phyloP scores from a whole-genome alignment of 2,888 invertebrate species.

The Pecten maximus region DNA sequence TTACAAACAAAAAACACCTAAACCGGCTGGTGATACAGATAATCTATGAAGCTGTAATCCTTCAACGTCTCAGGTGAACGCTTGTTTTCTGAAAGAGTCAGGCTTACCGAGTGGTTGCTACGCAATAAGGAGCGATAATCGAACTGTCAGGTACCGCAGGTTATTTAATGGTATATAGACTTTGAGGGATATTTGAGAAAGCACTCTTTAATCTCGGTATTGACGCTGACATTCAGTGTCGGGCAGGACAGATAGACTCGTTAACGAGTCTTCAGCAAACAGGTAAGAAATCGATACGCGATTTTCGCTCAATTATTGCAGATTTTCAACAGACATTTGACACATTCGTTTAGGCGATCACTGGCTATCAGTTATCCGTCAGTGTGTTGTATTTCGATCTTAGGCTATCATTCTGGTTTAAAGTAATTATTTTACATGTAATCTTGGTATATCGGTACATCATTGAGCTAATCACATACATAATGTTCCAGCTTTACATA shows the following conservation, averaged over 20 bases:
- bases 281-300: background rate
- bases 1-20: background rate
- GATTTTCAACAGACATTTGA: background rate
- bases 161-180: background rate
- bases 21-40: background rate
- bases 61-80: background rate
- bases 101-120: background rate
- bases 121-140: background rate
- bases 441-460: no score
- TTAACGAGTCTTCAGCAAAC: background rate
- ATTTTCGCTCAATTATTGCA: background rate
- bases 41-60: background rate
- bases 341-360: background rate
- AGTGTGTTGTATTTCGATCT: no score
- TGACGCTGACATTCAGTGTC: background rate
- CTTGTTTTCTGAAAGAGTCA: background rate
- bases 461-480: no score
- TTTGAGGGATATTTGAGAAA: constrained; percentile 13
- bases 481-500: no score
- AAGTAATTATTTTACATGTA: no score
- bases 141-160: background rate
- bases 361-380: no score
- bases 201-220: background rate
- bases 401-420: no score
- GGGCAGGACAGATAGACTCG: background rate